Evolutionary conservation across 92 coral and sea anemone genomes (phyloP).

Genomic region (Porites rus): DNA sequence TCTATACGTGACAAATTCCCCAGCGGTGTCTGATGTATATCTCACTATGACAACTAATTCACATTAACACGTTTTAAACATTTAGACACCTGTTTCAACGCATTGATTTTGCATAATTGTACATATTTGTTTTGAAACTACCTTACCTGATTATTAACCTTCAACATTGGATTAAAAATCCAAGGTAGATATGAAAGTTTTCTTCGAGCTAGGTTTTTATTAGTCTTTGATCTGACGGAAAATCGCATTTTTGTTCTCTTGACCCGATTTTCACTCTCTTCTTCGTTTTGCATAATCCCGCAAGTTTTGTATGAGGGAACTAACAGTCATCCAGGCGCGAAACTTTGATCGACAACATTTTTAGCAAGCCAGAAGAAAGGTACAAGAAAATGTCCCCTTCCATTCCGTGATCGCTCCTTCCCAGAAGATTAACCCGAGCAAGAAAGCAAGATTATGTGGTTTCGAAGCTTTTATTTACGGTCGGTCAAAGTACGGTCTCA

Average conservation of each 20-base stretch:
- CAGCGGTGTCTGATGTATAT: not conserved
- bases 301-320: not conserved
- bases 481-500: not conserved
- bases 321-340: no score
- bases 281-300: not conserved
- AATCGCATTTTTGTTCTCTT: constrained; percentile 14
- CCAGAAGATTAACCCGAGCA: constrained; percentile 10
- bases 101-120: not conserved
- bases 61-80: not conserved
- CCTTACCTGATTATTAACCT: constrained; percentile 22
- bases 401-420: constrained; percentile 7
- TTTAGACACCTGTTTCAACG: not conserved
- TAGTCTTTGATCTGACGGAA: constrained; percentile 20
- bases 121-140: not conserved
- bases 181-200: constrained; percentile 18
- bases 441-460: not conserved
- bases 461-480: not conserved
- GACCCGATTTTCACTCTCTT: not conserved
- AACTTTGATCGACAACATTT: not conserved
- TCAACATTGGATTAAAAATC: constrained; percentile 24
- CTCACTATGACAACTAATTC: not conserved
- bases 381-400: not conserved
- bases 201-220: not conserved
- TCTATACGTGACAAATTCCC: not conserved
- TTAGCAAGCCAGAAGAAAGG: not conserved